phyloP scores from a whole-genome alignment of 2,113 vertebrate genomes.

The Porphyrio hochstetteri region DNA sequence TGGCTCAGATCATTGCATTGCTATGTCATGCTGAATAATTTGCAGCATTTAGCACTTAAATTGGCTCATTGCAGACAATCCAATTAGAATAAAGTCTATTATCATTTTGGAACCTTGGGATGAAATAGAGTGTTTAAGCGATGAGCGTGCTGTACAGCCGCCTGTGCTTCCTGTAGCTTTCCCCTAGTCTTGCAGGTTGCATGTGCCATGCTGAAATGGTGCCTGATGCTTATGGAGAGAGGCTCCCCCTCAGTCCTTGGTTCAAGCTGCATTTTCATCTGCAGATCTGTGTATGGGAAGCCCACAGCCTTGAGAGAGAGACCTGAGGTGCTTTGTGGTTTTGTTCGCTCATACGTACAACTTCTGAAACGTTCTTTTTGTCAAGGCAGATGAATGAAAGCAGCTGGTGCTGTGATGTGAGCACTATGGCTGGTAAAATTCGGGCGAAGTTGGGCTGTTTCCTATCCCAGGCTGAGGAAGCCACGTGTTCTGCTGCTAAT shows the following conservation, averaged over 20 bases:
- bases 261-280: background rate
- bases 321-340: background rate
- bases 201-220: background rate
- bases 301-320: background rate
- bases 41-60: constrained; percentile 89
- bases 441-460: background rate
- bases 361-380: background rate
- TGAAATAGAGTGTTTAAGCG: constrained; percentile 73
- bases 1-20: constrained; percentile 85
- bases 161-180: background rate
- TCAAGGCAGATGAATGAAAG: background rate
- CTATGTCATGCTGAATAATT: constrained; percentile 91
- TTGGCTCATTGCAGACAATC: constrained; percentile 86
- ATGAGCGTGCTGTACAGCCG: constrained; percentile 33
- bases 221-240: background rate
- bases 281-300: background rate
- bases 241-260: background rate
- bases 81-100: constrained; percentile 86
- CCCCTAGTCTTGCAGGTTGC: constrained; percentile 5
- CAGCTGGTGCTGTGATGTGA: background rate
- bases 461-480: background rate
- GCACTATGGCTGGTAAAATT: accelerated
- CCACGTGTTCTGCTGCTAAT: background rate
- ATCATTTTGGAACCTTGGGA: constrained; percentile 82
- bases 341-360: background rate